Conservation (phyloP, 1,140 invertebrate species). For the Brachionus angularis region DNA sequence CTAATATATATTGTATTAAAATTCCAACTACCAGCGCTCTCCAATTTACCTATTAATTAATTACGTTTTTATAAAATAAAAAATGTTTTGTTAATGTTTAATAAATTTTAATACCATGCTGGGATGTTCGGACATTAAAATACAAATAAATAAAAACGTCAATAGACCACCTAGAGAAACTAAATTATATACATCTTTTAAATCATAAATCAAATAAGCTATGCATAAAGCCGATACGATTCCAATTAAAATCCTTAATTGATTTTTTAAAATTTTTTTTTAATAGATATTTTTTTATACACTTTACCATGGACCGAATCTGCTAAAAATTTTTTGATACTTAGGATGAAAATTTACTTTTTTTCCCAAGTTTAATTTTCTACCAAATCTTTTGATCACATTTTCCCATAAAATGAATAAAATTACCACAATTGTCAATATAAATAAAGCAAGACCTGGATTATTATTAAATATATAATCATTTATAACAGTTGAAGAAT, state of each 20-base stretch:
- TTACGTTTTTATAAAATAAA: background rate
- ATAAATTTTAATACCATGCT: background rate
- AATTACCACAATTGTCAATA: constrained; percentile 5
- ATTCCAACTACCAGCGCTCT: constrained; percentile 69
- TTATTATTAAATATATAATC: constrained; percentile 25
- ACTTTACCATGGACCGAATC: constrained; percentile 24
- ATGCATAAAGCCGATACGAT: background rate
- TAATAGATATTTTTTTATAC: background rate
- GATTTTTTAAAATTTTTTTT: background rate
- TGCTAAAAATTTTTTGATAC: background rate
- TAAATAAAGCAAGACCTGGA: background rate
- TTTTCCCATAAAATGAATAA: constrained; percentile 1
- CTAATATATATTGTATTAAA: constrained; percentile 75
- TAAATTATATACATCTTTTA: constrained; percentile 7
- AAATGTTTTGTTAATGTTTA: too few relatives aligned
- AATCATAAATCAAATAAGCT: background rate
- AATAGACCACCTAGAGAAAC: constrained; percentile 12
- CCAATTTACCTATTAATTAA: constrained; percentile 45
- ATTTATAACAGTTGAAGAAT: constrained; percentile 14
- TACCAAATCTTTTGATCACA: background rate
- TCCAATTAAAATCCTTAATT: background rate
- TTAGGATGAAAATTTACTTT: background rate
- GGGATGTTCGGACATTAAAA: constrained; percentile 32
- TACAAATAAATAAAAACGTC: constrained; percentile 25
- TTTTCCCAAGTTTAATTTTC: background rate